Percentiles rank a stretch among this genome's conserved stretches.
Conservation (phyloP, 2,113 vertebrate species). For the Junco hyemalis region DNA sequence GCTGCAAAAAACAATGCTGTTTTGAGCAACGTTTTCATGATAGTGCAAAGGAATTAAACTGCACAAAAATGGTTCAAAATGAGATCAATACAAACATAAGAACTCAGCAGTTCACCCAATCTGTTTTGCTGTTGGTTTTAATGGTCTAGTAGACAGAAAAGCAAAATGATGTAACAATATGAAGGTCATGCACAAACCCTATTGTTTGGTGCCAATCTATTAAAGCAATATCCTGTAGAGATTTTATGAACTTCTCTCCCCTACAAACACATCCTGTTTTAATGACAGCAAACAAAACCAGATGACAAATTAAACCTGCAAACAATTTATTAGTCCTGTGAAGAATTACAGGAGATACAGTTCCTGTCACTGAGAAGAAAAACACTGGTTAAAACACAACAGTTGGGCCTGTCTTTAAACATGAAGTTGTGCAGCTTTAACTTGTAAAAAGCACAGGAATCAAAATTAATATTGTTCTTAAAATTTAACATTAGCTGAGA, state of each 20-base stretch:
- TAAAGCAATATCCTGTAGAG: conserved; percentile 12
- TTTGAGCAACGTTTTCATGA: background rate
- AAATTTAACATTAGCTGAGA: background rate
- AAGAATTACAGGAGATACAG: background rate
- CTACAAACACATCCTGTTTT: conserved; percentile 41
- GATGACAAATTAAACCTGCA: conserved; percentile 22
- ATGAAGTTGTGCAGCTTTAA: background rate
- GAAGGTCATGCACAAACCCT: background rate
- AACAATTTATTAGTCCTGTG: conserved; percentile 5
- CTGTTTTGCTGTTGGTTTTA: background rate
- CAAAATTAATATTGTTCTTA: background rate
- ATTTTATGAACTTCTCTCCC: conserved; percentile 54
- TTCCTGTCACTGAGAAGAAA: background rate
- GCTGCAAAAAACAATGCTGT: conserved; percentile 74
- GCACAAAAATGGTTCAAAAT: background rate
- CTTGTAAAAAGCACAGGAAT: background rate
- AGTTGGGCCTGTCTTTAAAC: background rate
- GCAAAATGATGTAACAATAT: background rate
- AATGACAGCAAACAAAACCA: conserved; percentile 11
- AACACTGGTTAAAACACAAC: background rate
- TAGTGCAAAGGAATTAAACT: background rate
- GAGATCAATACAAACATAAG: background rate
- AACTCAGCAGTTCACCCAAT: background rate
- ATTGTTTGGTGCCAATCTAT: background rate
- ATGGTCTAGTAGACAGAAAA: conserved; percentile 15